Evolutionary conservation across 2,113 vertebrate genomes (phyloP), one percentile per base, ranked within the genome.

Genomic region (Chrysochloris asiatica): DNA sequence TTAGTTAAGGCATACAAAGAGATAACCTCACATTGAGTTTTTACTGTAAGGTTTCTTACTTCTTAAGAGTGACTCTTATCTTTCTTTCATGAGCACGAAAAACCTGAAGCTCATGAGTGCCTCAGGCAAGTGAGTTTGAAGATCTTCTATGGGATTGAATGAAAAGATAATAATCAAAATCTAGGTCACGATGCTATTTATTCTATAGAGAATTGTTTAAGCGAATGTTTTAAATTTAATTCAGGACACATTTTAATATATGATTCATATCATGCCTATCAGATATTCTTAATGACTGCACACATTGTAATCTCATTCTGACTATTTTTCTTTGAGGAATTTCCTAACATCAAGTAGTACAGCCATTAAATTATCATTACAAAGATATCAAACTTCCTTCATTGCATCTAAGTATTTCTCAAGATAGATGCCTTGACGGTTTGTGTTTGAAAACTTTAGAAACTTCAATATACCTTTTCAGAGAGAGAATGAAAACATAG

Each of bases 71-170:
- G 80, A 97, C 90, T 96, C 93, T 97, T 97, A 96, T 97, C 92
- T 97, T 97, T 97, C 97, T 97, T 98, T 98, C 93, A 97, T 97
- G 96, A 98, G 75, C 93, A 86, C 80, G 83, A 96, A 97, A 98
- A 96, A 96, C 96, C 95, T 96, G 93, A 93, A 96, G 95, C 96
- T 97, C 96, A 95, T 86, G n/a, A 97, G 67, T 97, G 97, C 98
- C 98, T 98, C 95, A 93, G 98, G 98, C 97, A 97, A 98, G 95
- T 94, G 90, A 96, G 90, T 96, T 96, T 97, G 97, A 98, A 98
- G 97, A 96, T 96, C 96, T 97, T 95, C 96, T 96, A 96, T 59
- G 47, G 95, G 96, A 98, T 0, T 96, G 97, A 98, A 95, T 92
- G 91, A 97, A 96, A n/a, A 97, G 95, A 96, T 89, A 96, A 97